phyloP scores from a whole-genome alignment of 2,888 invertebrate genomes.

The Xylota segnis region DNA sequence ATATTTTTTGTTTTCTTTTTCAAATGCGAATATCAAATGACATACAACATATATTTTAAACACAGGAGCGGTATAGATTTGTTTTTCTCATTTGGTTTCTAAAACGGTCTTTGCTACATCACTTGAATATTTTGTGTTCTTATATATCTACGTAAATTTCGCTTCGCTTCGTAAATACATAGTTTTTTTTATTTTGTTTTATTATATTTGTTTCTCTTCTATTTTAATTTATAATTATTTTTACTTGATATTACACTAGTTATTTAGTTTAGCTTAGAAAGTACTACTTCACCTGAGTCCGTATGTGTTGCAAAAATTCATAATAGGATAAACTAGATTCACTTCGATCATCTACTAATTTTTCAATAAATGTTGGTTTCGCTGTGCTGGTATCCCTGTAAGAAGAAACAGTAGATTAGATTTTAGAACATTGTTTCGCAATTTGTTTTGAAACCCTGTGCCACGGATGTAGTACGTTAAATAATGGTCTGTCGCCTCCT shows the following conservation, averaged over 20 bases:
- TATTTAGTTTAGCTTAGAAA: slow-evolving; percentile 80
- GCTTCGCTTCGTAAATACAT: slow-evolving; percentile 67
- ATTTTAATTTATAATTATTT: slow-evolving; percentile 50
- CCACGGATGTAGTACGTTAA: no score
- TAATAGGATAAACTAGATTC: slow-evolving; percentile 98
- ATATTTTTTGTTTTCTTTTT: slow-evolving; percentile 1
- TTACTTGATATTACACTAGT: slow-evolving; percentile 71
- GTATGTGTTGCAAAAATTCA: slow-evolving; percentile 98
- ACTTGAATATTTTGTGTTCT: slow-evolving; percentile 49
- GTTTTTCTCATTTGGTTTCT: slow-evolving; percentile 14
- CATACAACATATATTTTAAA: slow-evolving; percentile 36
- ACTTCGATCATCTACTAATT: slow-evolving; percentile 96
- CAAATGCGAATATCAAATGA: slow-evolving; percentile 39
- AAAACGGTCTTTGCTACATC: slow-evolving; percentile 40
- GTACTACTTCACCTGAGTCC: slow-evolving; percentile 93
- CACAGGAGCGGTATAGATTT: slow-evolving; percentile 35
- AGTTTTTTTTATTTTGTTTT: slow-evolving; percentile 27
- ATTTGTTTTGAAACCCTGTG: no score
- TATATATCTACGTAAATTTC: slow-evolving; percentile 61
- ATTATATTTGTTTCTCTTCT: slow-evolving; percentile 42
- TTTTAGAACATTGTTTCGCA: no score
- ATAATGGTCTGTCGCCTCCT: no score
- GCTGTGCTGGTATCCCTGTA: slow-evolving; percentile 96
- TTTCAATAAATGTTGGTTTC: slow-evolving; percentile 92
- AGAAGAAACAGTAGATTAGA: slow-evolving; percentile 17